Evolutionary conservation across 2,888 invertebrate species (phyloP).

Genomic region (Orchestes rusci): DNA sequence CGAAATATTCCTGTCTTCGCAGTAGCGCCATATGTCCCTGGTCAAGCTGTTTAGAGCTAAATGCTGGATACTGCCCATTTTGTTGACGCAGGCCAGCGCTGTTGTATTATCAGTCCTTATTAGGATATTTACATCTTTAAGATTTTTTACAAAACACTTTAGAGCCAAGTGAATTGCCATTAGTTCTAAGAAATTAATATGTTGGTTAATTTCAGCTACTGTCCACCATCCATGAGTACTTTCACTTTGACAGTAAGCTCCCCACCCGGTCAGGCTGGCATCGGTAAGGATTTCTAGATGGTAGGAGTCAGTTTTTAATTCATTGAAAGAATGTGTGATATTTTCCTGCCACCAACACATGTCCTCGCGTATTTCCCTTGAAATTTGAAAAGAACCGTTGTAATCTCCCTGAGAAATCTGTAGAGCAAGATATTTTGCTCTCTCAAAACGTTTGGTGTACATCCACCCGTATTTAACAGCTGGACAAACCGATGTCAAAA

Average conservation of each 20-base stretch:
- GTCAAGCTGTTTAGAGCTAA: too few species aligned
- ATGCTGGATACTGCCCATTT: too few species aligned
- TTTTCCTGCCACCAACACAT: conserved; percentile 1
- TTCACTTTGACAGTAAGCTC: conserved; percentile 1
- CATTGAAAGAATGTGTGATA: not conserved
- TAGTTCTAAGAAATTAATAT: conserved; percentile 2
- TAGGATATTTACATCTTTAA: too few species aligned
- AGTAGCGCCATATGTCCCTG: too few species aligned
- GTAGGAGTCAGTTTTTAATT: not conserved
- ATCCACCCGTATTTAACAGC: conserved; percentile 1
- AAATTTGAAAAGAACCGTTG: not conserved
- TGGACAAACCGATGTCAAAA: not conserved
- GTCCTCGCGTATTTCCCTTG: not conserved
- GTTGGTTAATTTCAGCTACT: not conserved
- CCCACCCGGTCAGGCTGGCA: conserved; percentile 1
- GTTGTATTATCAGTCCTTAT: too few species aligned
- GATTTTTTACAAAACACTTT: conserved; percentile 1
- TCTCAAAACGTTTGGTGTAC: conserved; percentile 1
- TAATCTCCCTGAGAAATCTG: not conserved
- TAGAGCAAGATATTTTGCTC: conserved; percentile 1
- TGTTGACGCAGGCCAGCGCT: too few species aligned
- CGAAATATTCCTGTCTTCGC: too few species aligned
- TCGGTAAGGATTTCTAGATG: not conserved
- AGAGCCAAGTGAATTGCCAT: not conserved
- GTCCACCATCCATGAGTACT: not conserved